Evolutionary conservation across 1,140 invertebrate genomes (phyloP).

Genomic region (Platorchestia sp.): DNA sequence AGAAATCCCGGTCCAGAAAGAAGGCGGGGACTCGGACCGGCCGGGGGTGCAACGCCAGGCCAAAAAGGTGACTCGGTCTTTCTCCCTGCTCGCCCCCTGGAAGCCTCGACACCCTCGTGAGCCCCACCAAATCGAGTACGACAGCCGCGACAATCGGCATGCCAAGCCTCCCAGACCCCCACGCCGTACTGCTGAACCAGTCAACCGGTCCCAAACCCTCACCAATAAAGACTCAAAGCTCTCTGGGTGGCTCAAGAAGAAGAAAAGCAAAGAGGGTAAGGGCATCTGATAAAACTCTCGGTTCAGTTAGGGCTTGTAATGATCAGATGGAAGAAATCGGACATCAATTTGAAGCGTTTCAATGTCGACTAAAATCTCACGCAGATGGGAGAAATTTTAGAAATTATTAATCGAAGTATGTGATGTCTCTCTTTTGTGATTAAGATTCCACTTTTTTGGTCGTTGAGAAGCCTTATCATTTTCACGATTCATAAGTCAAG

Average conservation of each 20-base stretch:
- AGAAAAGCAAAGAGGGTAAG: conserved; percentile 67
- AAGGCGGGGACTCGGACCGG: conserved; percentile 45
- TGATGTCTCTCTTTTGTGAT: not conserved
- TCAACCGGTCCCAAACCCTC: conserved; percentile 69
- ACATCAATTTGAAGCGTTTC: not conserved
- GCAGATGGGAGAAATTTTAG: not conserved
- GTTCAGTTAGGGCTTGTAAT: not conserved
- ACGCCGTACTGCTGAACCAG: conserved; percentile 55
- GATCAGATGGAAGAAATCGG: not conserved
- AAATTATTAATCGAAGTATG: not conserved
- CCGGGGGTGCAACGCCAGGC: conserved; percentile 71
- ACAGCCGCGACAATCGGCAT: conserved; percentile 62
- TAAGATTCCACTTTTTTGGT: not conserved
- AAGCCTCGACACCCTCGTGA: conserved; percentile 75
- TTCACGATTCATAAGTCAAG: not conserved
- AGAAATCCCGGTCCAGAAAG: conserved; percentile 68
- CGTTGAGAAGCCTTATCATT: not conserved
- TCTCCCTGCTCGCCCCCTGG: conserved; percentile 87
- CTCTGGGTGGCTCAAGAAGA: conserved; percentile 69
- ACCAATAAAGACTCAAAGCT: conserved; percentile 69
- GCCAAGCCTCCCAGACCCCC: conserved; percentile 63
- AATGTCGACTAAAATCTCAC: not conserved
- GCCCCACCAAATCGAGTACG: conserved; percentile 66
- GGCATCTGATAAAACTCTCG: conserved; percentile 57
- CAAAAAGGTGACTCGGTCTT: conserved; percentile 79